Evolutionary conservation across 1,140 invertebrate species (phyloP), one percentile per base, ranked within the genome.

Genomic region (Dendrolimus kikuchii): DNA sequence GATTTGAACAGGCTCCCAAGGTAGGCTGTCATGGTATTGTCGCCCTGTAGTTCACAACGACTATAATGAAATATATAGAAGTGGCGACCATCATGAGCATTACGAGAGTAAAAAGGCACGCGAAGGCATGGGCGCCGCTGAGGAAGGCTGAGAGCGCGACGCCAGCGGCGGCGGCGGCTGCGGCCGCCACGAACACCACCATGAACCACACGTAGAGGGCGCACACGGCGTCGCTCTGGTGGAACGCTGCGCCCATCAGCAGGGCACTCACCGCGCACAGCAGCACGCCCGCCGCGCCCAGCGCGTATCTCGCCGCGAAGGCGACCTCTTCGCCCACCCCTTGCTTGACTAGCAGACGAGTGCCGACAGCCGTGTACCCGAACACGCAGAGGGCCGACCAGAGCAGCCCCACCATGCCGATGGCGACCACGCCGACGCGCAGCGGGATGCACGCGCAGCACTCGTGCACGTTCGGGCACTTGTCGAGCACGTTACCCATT

Each of bases 121-220:
- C 57, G 40, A 61, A 62, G 7, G 53, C 23, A n/a, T 55, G 7
- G 0, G 36, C 40, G n/a, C 42, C 60, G 5, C 38, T 47, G 0
- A 64, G 9, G 5, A 61, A n/a, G 1, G 59, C 57, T 6, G 6
- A 5, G 40, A 42, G 36, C 9, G 51, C n/a, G 38, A 58, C 49
- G 2, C 38, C 23, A 6, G 51, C 7, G 4, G 39, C 44, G 8
- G 49, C 42, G 10, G 62, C 38, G 7, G 56, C 10, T 45, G 49
- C 37, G 9, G 50, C 46, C 45, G 41, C 43, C 41, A 49, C 51
- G 46, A 59, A 61, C 5, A 57, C 8, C 38, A 64, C 40, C 59
- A 60, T 55, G 8, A 59, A 65, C 67, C 66, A 70, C 10, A 69
- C 55, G 58, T 69, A 71, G 50, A 73, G 51, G 58, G 72, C 59